Evolutionary conservation across 1,140 invertebrate species (phyloP).

Genomic region (Eciton burchellii): DNA sequence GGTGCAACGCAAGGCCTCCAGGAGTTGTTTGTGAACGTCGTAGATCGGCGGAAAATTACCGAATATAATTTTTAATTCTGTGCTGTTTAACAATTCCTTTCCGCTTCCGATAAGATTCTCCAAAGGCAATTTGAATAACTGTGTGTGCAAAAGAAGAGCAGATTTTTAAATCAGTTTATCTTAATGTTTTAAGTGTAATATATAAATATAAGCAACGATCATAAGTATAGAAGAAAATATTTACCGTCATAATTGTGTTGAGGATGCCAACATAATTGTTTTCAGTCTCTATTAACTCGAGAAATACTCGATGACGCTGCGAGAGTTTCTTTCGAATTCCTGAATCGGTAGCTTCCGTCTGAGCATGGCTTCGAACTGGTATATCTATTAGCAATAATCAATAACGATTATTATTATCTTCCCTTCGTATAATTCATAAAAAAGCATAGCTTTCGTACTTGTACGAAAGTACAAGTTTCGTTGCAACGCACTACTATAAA

Average conservation of each 20-base stretch:
- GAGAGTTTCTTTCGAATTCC: conserved; percentile 90
- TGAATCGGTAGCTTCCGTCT: conserved; percentile 85
- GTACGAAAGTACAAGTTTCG: neutral
- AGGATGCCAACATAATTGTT: conserved; percentile 98
- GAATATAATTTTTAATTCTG: conserved; percentile 98
- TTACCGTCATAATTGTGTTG: conserved; percentile 95
- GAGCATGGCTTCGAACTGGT: too few species aligned
- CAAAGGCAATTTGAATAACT: conserved; percentile 97
- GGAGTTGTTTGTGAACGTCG: conserved; percentile 94
- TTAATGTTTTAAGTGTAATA: conserved; percentile 11
- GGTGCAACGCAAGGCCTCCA: conserved; percentile 91
- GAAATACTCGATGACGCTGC: conserved; percentile 94
- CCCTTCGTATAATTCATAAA: conserved; percentile 75
- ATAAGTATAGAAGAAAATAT: neutral
- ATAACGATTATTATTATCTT: conserved; percentile 74
- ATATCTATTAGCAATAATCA: conserved; percentile 82
- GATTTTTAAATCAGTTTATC: neutral
- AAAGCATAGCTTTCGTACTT: conserved; percentile 45
- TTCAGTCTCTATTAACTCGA: conserved; percentile 98
- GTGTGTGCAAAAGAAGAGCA: conserved; percentile 59
- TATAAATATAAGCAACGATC: too few species aligned
- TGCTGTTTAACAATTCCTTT: conserved; percentile 92
- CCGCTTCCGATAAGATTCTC: conserved; percentile 93
- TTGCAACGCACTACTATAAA: too few species aligned
- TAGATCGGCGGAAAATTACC: conserved; percentile 97